Evolutionary conservation across 2,888 invertebrate genomes (phyloP).

Genomic region (Cephus sareptanus): DNA sequence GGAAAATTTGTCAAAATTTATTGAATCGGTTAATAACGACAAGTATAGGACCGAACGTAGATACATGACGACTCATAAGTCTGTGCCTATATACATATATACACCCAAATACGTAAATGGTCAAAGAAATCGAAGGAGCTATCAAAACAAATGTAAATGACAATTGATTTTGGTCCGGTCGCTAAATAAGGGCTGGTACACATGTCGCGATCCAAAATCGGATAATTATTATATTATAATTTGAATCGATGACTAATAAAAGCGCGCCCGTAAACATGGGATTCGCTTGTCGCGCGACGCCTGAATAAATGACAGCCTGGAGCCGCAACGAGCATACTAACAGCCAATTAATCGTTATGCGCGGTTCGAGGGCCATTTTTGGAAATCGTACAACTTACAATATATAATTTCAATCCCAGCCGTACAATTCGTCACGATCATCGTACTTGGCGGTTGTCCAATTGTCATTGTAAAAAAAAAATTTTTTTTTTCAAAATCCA

Average conservation of each 20-base stretch:
- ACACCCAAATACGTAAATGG: not conserved
- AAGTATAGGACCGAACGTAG: not conserved
- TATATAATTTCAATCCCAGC: not conserved
- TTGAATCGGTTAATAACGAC: not conserved
- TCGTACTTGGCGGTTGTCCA: not conserved
- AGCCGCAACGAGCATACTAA: not conserved
- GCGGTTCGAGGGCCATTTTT: not conserved
- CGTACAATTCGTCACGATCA: not conserved
- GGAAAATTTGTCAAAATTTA: not conserved
- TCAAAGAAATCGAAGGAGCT: not conserved
- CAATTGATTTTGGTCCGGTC: not conserved
- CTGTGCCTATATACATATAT: too few species aligned
- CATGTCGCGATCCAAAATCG: not conserved
- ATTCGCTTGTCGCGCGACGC: not conserved
- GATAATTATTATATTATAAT: conserved; percentile 10
- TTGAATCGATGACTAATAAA: conserved; percentile 10
- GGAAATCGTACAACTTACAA: not conserved
- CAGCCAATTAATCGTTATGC: not conserved
- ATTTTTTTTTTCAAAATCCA: too few species aligned
- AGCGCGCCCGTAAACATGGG: not conserved
- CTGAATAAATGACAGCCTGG: not conserved
- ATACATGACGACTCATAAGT: not conserved
- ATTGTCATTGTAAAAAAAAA: not conserved
- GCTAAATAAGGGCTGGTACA: conserved; percentile 1
- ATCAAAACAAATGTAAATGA: not conserved